Evolutionary conservation across 2,797 vertebrate genomes (phyloP), one percentile per base, ranked within the genome.

Genomic region (Parauchenoglanis punctatus): DNA sequence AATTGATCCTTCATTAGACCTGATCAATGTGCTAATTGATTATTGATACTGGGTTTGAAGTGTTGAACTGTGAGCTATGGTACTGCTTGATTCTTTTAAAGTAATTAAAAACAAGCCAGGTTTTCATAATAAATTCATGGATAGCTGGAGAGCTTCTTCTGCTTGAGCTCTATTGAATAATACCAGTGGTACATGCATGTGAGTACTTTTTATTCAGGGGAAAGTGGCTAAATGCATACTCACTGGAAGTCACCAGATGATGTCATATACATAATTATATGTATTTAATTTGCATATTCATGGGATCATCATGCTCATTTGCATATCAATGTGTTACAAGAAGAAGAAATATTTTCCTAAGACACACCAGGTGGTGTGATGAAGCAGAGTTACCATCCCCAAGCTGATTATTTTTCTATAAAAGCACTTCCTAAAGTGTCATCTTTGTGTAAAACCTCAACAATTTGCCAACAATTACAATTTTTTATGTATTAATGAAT

Each of bases 21-120:
- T 88, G 92, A 95, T 96, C 94, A 92, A 94, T 95, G 94, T 90
- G 91, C 87, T 93, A 91, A 95, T 94, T 93, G 93, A 94, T 94
- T 92, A 94, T 93, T 92, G 92, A 85, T 87, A 87, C 78, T 59
- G 89, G 28, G 46, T 70, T 87, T 70, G 61, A 85, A 72, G 68
- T 72, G 28, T 44, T 56, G 15, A 70, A 49, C 63, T 68, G 82
- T 72, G 65, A 84, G 20, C 63, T 23, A 65, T 72, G 49, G 8
- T 40, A 13, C 31, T 84, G 28, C 83, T 61, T 44, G 49, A 83
- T 35, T 70, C 25, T 63, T 80, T 23, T 1, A 25, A 52, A 68
- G 40, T 68, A 68, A 83, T 83, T 83, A 31, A 20, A 46, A 68
- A 31, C 4, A 83, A 83, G 7, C 25, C 46, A 76, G 73, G 28